A percentile compares a stretch with the other conserved stretches of the same genome.
Evolutionary conservation across 2,797 vertebrate species (phyloP).

Genomic region (Pitangus sulphuratus): DNA sequence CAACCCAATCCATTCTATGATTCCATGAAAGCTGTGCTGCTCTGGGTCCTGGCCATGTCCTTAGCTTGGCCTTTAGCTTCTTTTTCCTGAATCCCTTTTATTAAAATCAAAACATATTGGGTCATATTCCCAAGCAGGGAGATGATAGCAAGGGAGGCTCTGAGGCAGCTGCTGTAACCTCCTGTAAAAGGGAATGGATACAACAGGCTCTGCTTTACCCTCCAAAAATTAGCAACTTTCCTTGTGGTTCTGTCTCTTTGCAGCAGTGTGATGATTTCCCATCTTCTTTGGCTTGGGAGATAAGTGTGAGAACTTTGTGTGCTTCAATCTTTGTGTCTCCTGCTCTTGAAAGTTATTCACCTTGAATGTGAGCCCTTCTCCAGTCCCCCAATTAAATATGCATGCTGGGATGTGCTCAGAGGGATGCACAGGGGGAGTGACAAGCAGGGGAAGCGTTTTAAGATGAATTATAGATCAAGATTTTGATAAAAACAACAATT

Average conservation of each 20-base stretch:
- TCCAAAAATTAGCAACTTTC: background rate
- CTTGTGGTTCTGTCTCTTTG: background rate
- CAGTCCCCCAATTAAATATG: constrained; percentile 36
- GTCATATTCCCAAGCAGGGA: background rate
- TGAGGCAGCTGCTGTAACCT: background rate
- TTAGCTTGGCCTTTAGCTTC: fast-evolving
- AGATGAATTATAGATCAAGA: constrained; percentile 50
- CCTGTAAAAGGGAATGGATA: background rate
- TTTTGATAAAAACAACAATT: background rate
- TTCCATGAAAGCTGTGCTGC: fast-evolving
- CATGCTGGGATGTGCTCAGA: background rate
- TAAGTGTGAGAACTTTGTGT: background rate
- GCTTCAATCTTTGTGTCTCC: background rate
- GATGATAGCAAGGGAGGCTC: background rate
- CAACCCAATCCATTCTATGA: background rate
- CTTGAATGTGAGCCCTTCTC: constrained; percentile 14
- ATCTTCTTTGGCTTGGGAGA: background rate
- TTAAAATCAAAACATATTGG: background rate
- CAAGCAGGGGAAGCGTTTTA: constrained; percentile 4
- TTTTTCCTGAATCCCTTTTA: background rate
- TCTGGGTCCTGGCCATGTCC: fast-evolving
- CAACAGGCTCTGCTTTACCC: background rate
- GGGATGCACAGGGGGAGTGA: background rate
- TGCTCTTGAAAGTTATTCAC: background rate
- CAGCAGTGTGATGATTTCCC: background rate